phyloP scores from a whole-genome alignment of 2,797 vertebrate genomes.

The Lacerta viridis region DNA sequence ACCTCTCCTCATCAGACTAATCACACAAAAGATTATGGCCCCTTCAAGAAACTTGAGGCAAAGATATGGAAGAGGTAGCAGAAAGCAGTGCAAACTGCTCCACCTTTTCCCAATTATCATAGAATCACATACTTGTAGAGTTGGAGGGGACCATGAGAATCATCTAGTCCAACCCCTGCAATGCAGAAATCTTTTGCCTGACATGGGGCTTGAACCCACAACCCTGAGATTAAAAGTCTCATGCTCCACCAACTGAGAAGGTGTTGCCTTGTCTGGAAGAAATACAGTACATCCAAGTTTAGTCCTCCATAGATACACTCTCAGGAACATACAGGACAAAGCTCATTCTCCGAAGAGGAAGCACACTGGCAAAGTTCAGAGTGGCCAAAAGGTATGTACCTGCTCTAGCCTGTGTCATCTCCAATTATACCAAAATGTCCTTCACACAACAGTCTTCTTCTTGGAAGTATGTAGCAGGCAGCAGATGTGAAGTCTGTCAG shows the following conservation, averaged over 20 bases:
- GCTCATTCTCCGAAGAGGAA: neutral
- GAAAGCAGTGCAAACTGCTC: neutral
- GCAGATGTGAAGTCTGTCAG: neutral
- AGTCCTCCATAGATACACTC: neutral
- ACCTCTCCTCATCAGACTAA: neutral
- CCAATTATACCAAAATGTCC: neutral
- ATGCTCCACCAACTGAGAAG: too few relatives aligned
- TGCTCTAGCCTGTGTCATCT: neutral
- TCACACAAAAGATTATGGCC: neutral
- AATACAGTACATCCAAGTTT: neutral
- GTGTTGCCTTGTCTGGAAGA: neutral
- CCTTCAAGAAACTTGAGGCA: neutral
- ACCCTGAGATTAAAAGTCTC: too few relatives aligned
- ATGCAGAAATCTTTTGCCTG: too few relatives aligned
- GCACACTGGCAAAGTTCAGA: neutral
- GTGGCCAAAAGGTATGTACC: neutral
- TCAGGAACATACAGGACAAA: neutral
- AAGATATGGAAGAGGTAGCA: neutral
- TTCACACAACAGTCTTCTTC: slow-evolving; percentile 5
- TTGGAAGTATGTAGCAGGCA: slow-evolving; percentile 21
- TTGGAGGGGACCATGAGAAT: too few relatives aligned
- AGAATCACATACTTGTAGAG: too few relatives aligned
- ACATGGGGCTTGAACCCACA: too few relatives aligned
- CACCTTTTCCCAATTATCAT: neutral
- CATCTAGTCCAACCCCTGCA: too few relatives aligned